phyloP scores from a whole-genome alignment of 2,888 invertebrate species.

The Micoletzkya japonica region DNA sequence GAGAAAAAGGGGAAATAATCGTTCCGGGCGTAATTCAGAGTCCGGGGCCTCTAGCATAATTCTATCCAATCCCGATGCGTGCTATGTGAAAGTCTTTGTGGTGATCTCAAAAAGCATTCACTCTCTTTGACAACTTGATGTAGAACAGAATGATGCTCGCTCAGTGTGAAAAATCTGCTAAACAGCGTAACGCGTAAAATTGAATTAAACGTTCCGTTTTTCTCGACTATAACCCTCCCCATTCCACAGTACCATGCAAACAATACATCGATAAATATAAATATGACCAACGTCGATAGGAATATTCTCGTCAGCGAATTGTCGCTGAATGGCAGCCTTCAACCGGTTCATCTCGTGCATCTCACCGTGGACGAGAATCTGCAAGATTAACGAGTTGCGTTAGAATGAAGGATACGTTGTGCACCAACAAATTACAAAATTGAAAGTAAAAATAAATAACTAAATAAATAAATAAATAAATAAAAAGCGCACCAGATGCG shows the following conservation, averaged over 20 bases:
- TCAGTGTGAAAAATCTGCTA: no score
- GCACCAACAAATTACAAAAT: neutral
- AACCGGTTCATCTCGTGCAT: conserved; percentile 97
- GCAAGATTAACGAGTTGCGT: conserved; percentile 20
- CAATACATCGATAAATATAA: no score
- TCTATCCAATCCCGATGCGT: no score
- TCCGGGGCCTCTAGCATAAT: neutral
- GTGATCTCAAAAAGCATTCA: no score
- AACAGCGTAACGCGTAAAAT: no score
- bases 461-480: neutral
- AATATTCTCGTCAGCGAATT: conserved; percentile 80
- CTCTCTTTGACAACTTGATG: neutral
- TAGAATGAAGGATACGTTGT: neutral
- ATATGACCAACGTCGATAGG: conserved; percentile 48
- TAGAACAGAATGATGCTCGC: no score
- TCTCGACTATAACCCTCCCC: no score
- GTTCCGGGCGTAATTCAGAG: no score
- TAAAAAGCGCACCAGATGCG: conserved; percentile 79
- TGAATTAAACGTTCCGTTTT: no score
- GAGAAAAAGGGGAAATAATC: no score
- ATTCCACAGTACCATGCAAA: neutral
- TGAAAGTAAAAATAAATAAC: neutral
- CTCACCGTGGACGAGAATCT: conserved; percentile 94
- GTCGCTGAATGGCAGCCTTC: conserved; percentile 88
- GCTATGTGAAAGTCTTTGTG: no score